Evolutionary conservation across 2,888 invertebrate species (phyloP), one percentile per base, ranked within the genome.

Genomic region (Eudemis profundana): DNA sequence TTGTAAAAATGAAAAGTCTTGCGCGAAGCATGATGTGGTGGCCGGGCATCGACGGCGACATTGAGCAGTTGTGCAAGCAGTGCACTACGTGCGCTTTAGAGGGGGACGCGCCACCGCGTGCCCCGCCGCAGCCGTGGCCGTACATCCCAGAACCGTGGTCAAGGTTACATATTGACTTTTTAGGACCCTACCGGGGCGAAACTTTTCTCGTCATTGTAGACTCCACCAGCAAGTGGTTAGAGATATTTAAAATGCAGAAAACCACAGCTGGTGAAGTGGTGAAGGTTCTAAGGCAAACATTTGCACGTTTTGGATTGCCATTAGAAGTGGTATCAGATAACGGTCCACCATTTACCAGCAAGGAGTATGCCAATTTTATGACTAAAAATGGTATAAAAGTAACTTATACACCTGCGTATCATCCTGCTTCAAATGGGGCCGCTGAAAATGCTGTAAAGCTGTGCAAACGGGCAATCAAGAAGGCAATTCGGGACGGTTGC

Each of bases 371-470:
- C 2, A 3, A 14, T 14, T 38, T 38, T 14, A 38, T 38, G 38
- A 4, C 4, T 3, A 2, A 3, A 4, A 38, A 38, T 38, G 3
- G 38, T 0, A 4, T 38, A 12, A n/a, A 14, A 3, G 14, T 38
- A 8, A 38, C 14, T 3, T 38, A n/a, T 14, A n/a, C 38, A 0
- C 3, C 38, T 3, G 2, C 14, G 0, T 14, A 38, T 4, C 38
- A 38, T 4, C 38, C 38, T 4, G n/a, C 38, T 3, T 38, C 38
- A 2, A 44, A 44, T 14, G 19, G 44, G 21, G 97, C 96, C 96
- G 99, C 97, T 4, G 23, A 23, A 5, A 5, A 5, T 3, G 23
- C 23, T 23, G 23, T 23, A 4, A 23, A 23, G 23, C 5, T 23
- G 3, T 60, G 51, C 17, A 65, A 65, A 17, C 17, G 38, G n/a